phyloP scores from a whole-genome alignment of 1,140 invertebrate genomes.

The Leptinotarsa undecemlineata region DNA sequence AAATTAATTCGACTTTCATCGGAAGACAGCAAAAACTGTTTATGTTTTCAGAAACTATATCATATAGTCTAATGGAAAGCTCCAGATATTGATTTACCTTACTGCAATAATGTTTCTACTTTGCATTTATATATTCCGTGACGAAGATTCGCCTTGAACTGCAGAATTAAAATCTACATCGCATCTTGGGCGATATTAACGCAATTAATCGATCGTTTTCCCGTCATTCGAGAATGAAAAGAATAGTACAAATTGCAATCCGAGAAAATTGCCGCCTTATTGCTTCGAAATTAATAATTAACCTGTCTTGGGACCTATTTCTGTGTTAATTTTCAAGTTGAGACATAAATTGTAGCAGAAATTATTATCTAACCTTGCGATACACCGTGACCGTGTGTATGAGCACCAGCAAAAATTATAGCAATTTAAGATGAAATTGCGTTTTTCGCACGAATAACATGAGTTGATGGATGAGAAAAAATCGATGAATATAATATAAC shows the following conservation, averaged over 20 bases:
- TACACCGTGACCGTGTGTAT: neutral
- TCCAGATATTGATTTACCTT: too few relatives aligned
- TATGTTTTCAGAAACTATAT: too few relatives aligned
- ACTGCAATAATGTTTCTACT: too few relatives aligned
- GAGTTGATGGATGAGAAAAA: neutral
- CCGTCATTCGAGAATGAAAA: neutral
- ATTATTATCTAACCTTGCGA: neutral
- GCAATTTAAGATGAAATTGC: neutral
- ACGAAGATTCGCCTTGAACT: too few relatives aligned
- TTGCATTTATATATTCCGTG: too few relatives aligned
- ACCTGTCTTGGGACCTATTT: slow-evolving; percentile 5
- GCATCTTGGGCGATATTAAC: neutral
- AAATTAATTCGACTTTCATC: too few relatives aligned
- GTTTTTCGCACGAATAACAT: neutral
- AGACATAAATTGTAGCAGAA: slow-evolving; percentile 3
- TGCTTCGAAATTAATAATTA: slow-evolving; percentile 6
- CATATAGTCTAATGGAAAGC: too few relatives aligned
- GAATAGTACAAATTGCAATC: slow-evolving; percentile 3
- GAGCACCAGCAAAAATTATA: neutral
- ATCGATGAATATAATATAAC: neutral
- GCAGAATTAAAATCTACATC: neutral
- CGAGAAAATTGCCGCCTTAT: slow-evolving; percentile 2
- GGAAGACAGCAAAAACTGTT: too few relatives aligned
- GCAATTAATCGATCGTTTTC: neutral
- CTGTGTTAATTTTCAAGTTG: slow-evolving; percentile 1